A percentile compares a stretch with the other conserved stretches of the same genome.
These are phyloP conservation scores for Nemapogon koenigi DNA, from an alignment of 2,888 invertebrate species.

Conservation along the genomic window DNA sequence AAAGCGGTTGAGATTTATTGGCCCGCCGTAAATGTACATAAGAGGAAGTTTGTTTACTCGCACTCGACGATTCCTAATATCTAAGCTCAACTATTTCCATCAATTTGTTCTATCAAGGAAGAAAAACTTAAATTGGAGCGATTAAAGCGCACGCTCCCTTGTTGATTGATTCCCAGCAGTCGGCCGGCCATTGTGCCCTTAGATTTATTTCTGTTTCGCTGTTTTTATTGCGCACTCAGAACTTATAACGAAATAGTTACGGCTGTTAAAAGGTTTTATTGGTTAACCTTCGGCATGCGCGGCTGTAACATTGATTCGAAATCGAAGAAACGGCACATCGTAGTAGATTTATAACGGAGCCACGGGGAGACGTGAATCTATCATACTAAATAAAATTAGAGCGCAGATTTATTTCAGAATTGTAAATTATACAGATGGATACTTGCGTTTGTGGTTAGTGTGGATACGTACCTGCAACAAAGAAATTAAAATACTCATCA, in stretches of 20 bases:
- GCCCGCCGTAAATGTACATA: conserved; percentile 36
- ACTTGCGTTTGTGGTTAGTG: too few species aligned
- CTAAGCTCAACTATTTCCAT: conserved; percentile 49
- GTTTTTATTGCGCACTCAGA: conserved; percentile 61
- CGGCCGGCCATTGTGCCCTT: conserved; percentile 39
- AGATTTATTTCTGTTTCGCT: conserved; percentile 58
- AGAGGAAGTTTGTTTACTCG: conserved; percentile 42
- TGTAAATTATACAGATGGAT: too few species aligned
- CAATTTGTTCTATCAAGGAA: conserved; percentile 46
- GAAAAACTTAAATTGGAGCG: conserved; percentile 53
- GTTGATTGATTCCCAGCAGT: conserved; percentile 45
- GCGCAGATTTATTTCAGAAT: too few species aligned
- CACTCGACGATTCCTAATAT: conserved; percentile 38
- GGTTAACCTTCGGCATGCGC: conserved; percentile 61
- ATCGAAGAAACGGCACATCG: conserved; percentile 55
- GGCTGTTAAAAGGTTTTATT: conserved; percentile 65
- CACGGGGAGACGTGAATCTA: conserved; percentile 43
- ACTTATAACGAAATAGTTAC: conserved; percentile 64
- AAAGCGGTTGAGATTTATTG: conserved; percentile 49
- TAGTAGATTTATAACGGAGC: conserved; percentile 56
- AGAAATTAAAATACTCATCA: too few species aligned
- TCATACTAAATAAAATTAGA: background rate
- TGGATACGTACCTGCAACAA: too few species aligned
- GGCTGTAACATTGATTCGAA: conserved; percentile 62
- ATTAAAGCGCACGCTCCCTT: conserved; percentile 34